Evolutionary conservation across 2,888 invertebrate species (phyloP), one percentile per base, ranked within the genome.

Genomic region (Arctia plantaginis): DNA sequence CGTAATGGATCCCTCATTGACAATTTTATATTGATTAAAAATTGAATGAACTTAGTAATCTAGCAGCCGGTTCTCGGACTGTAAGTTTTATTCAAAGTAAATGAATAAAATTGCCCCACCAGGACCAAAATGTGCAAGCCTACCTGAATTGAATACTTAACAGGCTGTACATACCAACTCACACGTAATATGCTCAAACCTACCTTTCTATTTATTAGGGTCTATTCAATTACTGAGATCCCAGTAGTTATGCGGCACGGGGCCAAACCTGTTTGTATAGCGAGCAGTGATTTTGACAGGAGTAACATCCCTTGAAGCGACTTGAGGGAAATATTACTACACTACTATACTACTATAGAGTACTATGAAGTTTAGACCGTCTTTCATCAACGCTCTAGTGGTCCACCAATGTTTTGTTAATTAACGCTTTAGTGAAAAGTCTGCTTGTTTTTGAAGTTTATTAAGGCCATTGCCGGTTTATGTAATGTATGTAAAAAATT

Each of bases 271-370:
- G 55, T 75, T 81, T 72, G 66, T 69, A 66, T 35, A 77, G 55
- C 1, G 64, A 33, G 71, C 10, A 44, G 69, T 80, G 80, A 66
- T 74, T 74, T 51, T 84, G 84, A 80, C 76, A 80, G 74, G 76
- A 77, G 75, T 76, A 67, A 13, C 51, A 75, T 72, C 77, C 69
- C 66, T 76, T 72, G 13, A 62, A 77, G 41, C 23, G 66, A 78
- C n/a, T 84, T 75, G n/a, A 69, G 33, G 62, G 71, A 69, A 76
- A 75, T 81, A 79, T 78, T 72, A 71, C 33, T 44, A 27, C 67
- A n/a, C n/a, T n/a, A n/a, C n/a, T n/a, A n/a, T 72, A 71, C 33
- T 44, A 27, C 67, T 55, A 70, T 67, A 66, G 51, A 64, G 59
- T 64, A 33, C 15, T n/a, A 47, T 23, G 23, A 77, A 77, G 69